A percentile compares a stretch with the other conserved stretches of the same genome.
These are phyloP conservation scores for Sitta carolinensis DNA, from an alignment of 2,797 vertebrate species.

Conservation along the genomic window DNA sequence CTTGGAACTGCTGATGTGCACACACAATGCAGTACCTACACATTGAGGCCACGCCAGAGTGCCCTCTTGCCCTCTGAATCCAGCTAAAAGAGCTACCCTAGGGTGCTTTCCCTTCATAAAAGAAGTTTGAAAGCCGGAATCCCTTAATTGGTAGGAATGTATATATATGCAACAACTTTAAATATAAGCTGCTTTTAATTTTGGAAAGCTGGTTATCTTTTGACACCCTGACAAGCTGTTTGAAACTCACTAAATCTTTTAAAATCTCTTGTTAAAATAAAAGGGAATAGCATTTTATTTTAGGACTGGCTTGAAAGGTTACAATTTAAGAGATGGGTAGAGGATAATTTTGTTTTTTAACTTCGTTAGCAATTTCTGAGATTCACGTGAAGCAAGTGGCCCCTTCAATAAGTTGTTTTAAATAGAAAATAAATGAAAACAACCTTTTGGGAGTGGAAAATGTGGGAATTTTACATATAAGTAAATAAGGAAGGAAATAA, in stretches of 20 bases:
- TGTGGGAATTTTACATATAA: background rate
- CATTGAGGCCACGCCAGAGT: background rate
- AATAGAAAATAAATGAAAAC: background rate
- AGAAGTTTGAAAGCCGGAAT: background rate
- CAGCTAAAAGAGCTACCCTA: background rate
- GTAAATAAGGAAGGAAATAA: background rate
- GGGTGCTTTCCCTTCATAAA: background rate
- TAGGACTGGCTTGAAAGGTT: constrained; percentile 5
- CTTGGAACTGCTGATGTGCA: background rate
- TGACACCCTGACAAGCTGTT: constrained; percentile 53
- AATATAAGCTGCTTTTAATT: constrained; percentile 44
- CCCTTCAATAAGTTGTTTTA: background rate
- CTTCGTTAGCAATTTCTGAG: background rate
- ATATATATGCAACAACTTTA: constrained; percentile 14
- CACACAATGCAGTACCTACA: background rate
- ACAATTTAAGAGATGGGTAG: background rate
- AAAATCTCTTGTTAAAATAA: constrained; percentile 25
- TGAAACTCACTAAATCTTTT: constrained; percentile 10
- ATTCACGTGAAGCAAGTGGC: background rate
- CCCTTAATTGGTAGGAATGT: background rate
- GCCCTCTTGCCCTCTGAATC: background rate
- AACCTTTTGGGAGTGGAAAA: background rate
- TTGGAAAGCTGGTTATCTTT: constrained; percentile 38
- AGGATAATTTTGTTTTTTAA: background rate
- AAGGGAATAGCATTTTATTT: constrained; percentile 26